Percentiles rank a stretch among this genome's conserved stretches.
Evolutionary conservation across 2,888 invertebrate genomes (phyloP).

Genomic region (Blomia tropicalis): DNA sequence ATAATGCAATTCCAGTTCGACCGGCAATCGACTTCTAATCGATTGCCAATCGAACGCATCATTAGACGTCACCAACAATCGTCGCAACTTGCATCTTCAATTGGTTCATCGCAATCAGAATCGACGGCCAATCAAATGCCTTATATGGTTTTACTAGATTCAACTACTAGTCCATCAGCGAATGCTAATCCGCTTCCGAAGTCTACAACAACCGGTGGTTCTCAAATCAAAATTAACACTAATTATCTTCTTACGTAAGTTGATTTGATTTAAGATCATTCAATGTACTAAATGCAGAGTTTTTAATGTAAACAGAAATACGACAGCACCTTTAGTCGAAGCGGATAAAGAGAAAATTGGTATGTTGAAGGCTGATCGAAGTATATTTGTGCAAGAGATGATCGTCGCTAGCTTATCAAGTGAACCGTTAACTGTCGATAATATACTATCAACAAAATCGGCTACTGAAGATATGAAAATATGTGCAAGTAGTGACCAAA

Average conservation of each 20-base stretch:
- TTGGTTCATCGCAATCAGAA: conserved; percentile 7
- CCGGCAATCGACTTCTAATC: conserved; percentile 5
- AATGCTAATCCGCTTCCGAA: conserved; percentile 13
- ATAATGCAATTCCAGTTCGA: conserved; percentile 72
- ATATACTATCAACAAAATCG: not conserved
- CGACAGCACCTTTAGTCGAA: conserved; percentile 45
- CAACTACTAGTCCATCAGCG: not conserved
- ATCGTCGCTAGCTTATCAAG: conserved; percentile 1
- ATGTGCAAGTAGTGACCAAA: not conserved
- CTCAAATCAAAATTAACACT: not conserved
- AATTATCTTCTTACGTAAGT: conserved; percentile 23
- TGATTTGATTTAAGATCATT: not conserved
- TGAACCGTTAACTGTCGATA: not conserved
- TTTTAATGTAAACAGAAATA: conserved; percentile 37
- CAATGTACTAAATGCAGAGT: not conserved
- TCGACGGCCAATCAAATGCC: conserved; percentile 13
- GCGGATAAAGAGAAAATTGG: conserved; percentile 42
- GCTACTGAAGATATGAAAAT: not conserved
- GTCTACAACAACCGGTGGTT: not conserved
- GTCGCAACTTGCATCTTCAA: conserved; percentile 12
- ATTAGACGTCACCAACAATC: conserved; percentile 24
- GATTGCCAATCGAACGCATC: conserved; percentile 22
- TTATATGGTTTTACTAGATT: conserved; percentile 23
- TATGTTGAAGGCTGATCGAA: conserved; percentile 46
- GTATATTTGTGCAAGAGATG: conserved; percentile 53